A percentile compares a stretch with the other conserved stretches of the same genome.
phyloP scores from a whole-genome alignment of 2,113 vertebrate genomes.

The Oreochromis spilurus region DNA sequence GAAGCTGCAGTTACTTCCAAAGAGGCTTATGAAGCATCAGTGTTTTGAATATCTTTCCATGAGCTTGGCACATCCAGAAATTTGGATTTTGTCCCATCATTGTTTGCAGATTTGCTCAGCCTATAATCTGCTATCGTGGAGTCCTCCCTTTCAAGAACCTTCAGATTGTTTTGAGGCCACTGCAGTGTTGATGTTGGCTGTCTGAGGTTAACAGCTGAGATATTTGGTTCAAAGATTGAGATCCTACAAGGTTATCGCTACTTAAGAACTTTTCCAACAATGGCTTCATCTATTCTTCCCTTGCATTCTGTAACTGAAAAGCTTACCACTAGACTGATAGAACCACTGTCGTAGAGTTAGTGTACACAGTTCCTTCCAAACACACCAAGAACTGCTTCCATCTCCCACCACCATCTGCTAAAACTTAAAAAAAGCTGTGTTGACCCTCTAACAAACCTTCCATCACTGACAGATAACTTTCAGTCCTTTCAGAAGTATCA shows the following conservation, averaged over 20 bases:
- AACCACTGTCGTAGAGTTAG: too few species aligned
- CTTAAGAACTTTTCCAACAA: not conserved
- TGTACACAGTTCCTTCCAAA: not conserved
- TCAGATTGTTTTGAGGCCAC: not conserved
- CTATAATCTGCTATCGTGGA: not conserved
- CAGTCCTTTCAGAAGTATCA: not conserved
- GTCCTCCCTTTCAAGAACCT: not conserved
- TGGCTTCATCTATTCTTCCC: not conserved
- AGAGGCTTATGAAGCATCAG: not conserved
- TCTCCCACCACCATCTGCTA: not conserved
- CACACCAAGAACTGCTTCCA: not conserved
- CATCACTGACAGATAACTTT: not conserved
- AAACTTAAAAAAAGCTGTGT: not conserved
- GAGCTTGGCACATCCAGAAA: not conserved
- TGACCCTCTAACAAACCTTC: not conserved
- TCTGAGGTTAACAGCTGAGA: not conserved
- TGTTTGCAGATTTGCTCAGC: slow-evolving; percentile 18
- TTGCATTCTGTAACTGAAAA: not conserved
- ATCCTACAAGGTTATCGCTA: not conserved
- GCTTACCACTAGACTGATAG: not conserved
- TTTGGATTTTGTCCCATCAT: slow-evolving; percentile 6
- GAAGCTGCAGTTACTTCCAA: not conserved
- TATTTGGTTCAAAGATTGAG: not conserved
- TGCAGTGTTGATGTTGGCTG: not conserved
- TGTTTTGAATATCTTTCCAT: not conserved